Conservation (phyloP, 2,113 vertebrate genomes). For the Balaenoptera acutorostrata region DNA sequence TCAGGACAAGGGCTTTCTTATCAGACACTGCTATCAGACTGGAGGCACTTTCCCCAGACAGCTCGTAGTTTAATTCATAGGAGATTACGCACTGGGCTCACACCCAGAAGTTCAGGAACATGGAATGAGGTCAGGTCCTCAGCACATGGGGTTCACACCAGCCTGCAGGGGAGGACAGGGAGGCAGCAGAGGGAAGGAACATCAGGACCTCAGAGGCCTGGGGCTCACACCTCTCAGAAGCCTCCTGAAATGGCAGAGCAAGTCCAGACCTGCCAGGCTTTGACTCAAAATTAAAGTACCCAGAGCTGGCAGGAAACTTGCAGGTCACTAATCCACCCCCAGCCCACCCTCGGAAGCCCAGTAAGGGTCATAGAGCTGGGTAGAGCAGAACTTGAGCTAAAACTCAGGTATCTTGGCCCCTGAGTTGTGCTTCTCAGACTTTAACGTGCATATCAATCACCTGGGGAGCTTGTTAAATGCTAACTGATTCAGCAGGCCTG, state of each 20-base stretch:
- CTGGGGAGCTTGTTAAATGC: neutral
- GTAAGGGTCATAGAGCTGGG: neutral
- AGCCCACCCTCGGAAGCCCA: neutral
- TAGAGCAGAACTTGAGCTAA: neutral
- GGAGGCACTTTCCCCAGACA: neutral
- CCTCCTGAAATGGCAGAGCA: neutral
- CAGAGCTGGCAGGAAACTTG: neutral
- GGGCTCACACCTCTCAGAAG: neutral
- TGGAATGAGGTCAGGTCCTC: neutral
- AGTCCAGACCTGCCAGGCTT: neutral
- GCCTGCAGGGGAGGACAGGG: neutral
- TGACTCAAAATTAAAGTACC: neutral
- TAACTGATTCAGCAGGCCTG: neutral
- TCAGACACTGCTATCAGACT: neutral
- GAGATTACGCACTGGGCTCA: neutral
- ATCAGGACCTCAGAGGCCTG: neutral
- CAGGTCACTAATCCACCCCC: neutral
- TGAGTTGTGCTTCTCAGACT: neutral
- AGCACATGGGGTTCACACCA: neutral
- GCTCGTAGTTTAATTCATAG: neutral
- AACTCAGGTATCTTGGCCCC: neutral
- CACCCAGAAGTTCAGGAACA: neutral
- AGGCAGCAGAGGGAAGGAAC: neutral
- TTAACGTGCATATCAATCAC: neutral
- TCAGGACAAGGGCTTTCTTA: neutral